phyloP scores from a whole-genome alignment of 2,113 vertebrate species.

The Nibea coibor region DNA sequence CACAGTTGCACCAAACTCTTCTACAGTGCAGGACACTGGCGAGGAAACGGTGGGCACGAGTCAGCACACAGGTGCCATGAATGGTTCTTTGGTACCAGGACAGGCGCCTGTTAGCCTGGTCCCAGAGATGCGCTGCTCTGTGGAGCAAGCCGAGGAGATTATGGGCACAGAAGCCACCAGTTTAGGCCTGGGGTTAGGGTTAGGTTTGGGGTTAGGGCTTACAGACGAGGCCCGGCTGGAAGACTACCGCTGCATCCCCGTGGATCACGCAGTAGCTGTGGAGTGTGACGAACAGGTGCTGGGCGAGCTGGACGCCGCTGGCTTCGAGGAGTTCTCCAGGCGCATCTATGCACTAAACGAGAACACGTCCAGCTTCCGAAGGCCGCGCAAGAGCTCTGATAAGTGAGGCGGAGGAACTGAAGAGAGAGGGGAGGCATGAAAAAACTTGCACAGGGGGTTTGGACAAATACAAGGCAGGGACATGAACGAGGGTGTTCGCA shows the following conservation, averaged over 20 bases:
- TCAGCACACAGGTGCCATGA: constrained; percentile 75
- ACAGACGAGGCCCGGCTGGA: constrained; percentile 85
- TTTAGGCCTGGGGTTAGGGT: constrained; percentile 75
- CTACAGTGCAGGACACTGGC: constrained; percentile 30
- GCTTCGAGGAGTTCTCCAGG: constrained; percentile 96
- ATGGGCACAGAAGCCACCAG: constrained; percentile 93
- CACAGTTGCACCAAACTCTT: constrained; percentile 23
- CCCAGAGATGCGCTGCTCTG: constrained; percentile 86
- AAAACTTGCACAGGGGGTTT: constrained; percentile 44
- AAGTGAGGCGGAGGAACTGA: constrained; percentile 84
- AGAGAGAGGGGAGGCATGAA: constrained; percentile 9
- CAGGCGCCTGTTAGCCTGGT: constrained; percentile 50
- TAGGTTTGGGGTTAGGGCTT: constrained; percentile 61
- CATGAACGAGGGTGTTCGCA: constrained; percentile 5
- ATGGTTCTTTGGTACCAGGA: constrained; percentile 77
- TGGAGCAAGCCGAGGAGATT: constrained; percentile 97
- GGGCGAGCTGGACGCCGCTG: constrained; percentile 87
- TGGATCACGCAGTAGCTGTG: constrained; percentile 94
- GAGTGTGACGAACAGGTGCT: constrained; percentile 97
- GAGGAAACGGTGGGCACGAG: constrained; percentile 47
- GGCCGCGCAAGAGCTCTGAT: constrained; percentile 93
- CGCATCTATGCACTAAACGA: constrained; percentile 97
- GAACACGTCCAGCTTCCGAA: constrained; percentile 94
- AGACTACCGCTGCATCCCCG: constrained; percentile 92
- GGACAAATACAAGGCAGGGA: constrained; percentile 44